Evolutionary conservation across 2,888 invertebrate species (phyloP).

Genomic region (Andrena dorsata): DNA sequence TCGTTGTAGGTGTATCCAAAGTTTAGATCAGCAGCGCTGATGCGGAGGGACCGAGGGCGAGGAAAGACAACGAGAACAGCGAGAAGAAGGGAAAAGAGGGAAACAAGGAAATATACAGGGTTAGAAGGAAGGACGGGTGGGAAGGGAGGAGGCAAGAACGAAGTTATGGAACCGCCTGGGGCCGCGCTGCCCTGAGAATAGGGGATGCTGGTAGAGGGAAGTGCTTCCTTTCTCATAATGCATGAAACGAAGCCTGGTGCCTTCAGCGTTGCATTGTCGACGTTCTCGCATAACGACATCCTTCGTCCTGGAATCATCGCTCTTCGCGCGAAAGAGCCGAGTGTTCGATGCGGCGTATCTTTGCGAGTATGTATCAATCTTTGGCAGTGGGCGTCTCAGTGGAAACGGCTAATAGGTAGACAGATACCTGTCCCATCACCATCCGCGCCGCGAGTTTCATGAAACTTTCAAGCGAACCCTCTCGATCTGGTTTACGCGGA

Average conservation of each 20-base stretch:
- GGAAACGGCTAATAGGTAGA: too few species aligned
- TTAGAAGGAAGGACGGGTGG: conserved; percentile 14
- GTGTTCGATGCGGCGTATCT: conserved; percentile 19
- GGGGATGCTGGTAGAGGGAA: conserved; percentile 56
- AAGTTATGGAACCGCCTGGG: conserved; percentile 71
- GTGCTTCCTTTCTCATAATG: conserved; percentile 67
- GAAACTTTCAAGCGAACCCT: not conserved
- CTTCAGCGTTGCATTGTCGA: conserved; percentile 56
- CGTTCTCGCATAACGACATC: conserved; percentile 55
- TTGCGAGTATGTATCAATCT: too few species aligned
- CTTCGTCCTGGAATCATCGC: conserved; percentile 57
- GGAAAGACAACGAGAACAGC: conserved; percentile 40
- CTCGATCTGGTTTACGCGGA: too few species aligned
- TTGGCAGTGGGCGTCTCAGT: too few species aligned
- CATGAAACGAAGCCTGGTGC: conserved; percentile 65
- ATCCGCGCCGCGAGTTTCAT: not conserved
- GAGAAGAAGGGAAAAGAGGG: conserved; percentile 55
- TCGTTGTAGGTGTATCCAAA: conserved; percentile 4
- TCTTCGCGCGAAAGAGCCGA: conserved; percentile 35
- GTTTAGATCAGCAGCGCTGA: conserved; percentile 26
- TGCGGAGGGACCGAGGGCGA: not conserved
- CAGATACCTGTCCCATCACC: too few species aligned
- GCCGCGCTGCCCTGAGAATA: conserved; percentile 58
- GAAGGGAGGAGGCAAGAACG: conserved; percentile 50
- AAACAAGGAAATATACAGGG: conserved; percentile 38